Percentiles rank a stretch among this genome's conserved stretches.
These are phyloP conservation scores for Phrynocephalus guinanensis DNA, from an alignment of 2,797 vertebrate genomes.

Conservation along the genomic window DNA sequence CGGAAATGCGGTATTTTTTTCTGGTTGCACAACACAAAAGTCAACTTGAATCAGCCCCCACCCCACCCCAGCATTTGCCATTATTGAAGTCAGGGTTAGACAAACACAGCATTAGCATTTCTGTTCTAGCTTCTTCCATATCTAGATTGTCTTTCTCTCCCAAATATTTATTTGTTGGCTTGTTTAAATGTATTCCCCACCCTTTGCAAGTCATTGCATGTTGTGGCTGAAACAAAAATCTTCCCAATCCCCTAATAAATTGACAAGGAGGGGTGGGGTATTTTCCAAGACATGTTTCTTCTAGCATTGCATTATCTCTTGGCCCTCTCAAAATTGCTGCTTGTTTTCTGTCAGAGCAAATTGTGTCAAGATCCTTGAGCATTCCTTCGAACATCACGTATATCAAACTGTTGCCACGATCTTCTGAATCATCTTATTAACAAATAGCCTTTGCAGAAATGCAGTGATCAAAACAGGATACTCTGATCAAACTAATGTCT, in stretches of 20 bases:
- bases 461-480: slow-evolving; percentile 15
- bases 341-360: background rate
- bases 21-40: too few relatives aligned
- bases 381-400: background rate
- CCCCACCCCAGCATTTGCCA: background rate
- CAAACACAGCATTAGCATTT: too few relatives aligned
- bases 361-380: background rate
- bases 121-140: background rate
- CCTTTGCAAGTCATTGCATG: background rate
- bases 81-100: background rate
- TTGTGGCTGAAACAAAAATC: background rate
- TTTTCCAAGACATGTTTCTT: background rate
- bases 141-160: background rate
- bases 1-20: too few relatives aligned
- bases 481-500: background rate
- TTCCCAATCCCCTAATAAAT: background rate
- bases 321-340: background rate
- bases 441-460: slow-evolving; percentile 2
- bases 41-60: too few relatives aligned
- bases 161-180: background rate
- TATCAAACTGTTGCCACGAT: background rate
- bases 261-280: background rate
- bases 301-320: background rate
- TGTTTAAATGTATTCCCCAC: too few relatives aligned
- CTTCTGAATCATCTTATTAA: slow-evolving; percentile 22